phyloP scores from a whole-genome alignment of 2,113 vertebrate genomes.

The Sceloporus tristichus region DNA sequence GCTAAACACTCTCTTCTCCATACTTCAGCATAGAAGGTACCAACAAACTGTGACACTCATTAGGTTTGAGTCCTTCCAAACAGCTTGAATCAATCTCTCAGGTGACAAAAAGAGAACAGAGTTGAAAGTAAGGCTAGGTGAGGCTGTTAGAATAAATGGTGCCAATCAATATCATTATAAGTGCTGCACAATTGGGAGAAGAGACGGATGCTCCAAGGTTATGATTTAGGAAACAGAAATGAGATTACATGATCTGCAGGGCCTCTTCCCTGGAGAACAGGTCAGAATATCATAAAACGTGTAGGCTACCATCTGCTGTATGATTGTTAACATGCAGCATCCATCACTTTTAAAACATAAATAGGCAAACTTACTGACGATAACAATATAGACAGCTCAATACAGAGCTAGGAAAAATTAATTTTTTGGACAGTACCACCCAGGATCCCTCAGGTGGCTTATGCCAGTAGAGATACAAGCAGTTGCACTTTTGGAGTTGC shows the following conservation, averaged over 20 bases:
- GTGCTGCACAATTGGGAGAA: neutral
- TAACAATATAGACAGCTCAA: neutral
- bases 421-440: too few species aligned
- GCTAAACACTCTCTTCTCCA: conserved; percentile 55
- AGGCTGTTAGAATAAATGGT: neutral
- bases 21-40: neutral
- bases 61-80: conserved; percentile 49
- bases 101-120: conserved; percentile 49
- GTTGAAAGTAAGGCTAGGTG: conserved; percentile 7
- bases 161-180: neutral
- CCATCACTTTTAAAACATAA: neutral
- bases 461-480: too few species aligned
- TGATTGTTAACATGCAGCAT: neutral
- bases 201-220: neutral
- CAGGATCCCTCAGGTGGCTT: too few species aligned
- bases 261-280: neutral
- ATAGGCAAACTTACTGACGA: neutral
- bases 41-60: conserved; percentile 34
- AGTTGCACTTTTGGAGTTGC: too few species aligned
- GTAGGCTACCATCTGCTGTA: neutral
- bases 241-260: neutral
- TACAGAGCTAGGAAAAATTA: neutral
- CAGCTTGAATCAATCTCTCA: conserved; percentile 47
- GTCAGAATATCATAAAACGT: neutral
- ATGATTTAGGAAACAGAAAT: neutral